A percentile compares a stretch with the other conserved stretches of the same genome.
These are phyloP conservation scores for Ceratoteleas bidentatus DNA, from an alignment of 1,140 invertebrate genomes.

Conservation along the genomic window DNA sequence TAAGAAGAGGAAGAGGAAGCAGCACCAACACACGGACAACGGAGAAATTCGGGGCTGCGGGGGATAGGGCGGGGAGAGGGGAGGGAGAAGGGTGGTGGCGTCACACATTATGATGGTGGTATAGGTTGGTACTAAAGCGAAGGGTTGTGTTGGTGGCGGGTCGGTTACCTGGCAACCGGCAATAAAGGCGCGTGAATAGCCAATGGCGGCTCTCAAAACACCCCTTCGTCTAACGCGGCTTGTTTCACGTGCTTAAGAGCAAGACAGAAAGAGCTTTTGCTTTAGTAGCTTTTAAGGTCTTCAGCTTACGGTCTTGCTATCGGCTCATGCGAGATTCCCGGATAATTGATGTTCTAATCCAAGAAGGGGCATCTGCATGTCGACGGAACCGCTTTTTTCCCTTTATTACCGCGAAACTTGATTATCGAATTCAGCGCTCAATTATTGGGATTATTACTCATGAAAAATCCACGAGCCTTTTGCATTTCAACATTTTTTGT, in stretches of 20 bases:
- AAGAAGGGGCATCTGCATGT: too few species aligned
- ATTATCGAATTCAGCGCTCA: too few species aligned
- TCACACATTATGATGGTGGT: slow-evolving; percentile 66
- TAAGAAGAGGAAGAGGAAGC: slow-evolving; percentile 46
- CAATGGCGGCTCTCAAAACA: slow-evolving; percentile 80
- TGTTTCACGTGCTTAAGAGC: slow-evolving; percentile 78
- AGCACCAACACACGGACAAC: slow-evolving; percentile 45
- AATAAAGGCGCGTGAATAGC: slow-evolving; percentile 80
- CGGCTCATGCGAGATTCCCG: slow-evolving; percentile 63
- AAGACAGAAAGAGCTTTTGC: slow-evolving; percentile 76
- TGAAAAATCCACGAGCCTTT: too few species aligned
- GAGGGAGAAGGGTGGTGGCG: slow-evolving; percentile 61
- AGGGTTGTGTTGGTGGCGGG: slow-evolving; percentile 72
- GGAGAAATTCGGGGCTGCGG: slow-evolving; percentile 51
- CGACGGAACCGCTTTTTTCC: too few species aligned
- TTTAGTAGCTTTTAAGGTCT: slow-evolving; percentile 82
- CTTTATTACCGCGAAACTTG: too few species aligned
- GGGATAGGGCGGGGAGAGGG: slow-evolving; percentile 13
- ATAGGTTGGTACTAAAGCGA: slow-evolving; percentile 70
- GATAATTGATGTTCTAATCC: slow-evolving; percentile 79
- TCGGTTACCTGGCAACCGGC: slow-evolving; percentile 80
- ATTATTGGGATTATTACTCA: too few species aligned
- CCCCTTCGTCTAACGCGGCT: slow-evolving; percentile 79
- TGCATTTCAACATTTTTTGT: too few species aligned
- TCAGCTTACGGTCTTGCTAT: slow-evolving; percentile 67